These are phyloP conservation scores for Drosophila paramelanica DNA, from an alignment of 2,888 invertebrate genomes.

Conservation along the genomic window DNA sequence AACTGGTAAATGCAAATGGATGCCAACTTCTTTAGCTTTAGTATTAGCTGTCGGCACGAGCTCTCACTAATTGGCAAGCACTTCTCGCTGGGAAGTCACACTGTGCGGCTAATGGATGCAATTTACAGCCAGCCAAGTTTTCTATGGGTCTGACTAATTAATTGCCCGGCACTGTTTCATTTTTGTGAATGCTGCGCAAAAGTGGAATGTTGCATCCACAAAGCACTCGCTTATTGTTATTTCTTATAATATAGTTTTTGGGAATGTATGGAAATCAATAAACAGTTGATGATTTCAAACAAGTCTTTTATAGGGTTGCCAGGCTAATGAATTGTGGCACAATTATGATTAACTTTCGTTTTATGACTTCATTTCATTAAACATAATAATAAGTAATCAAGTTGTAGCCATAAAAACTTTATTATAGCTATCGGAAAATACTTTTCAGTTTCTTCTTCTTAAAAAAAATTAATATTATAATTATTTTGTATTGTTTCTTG, in stretches of 20 bases:
- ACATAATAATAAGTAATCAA: not conserved
- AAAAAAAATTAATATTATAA: not conserved
- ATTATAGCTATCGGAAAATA: not conserved
- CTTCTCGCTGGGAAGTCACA: conserved; percentile 75
- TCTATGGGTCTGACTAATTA: conserved; percentile 65
- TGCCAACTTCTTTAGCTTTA: conserved; percentile 1
- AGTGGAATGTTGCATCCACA: conserved; percentile 16
- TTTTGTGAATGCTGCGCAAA: conserved; percentile 18
- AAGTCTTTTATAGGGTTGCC: conserved; percentile 9
- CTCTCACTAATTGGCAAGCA: conserved; percentile 69
- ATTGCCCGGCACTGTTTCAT: conserved; percentile 41
- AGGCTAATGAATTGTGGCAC: conserved; percentile 4
- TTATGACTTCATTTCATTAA: not conserved
- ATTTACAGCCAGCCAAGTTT: conserved; percentile 65
- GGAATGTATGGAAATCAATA: conserved; percentile 23
- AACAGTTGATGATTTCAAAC: conserved; percentile 7
- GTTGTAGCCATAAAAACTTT: no score
- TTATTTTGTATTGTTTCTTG: no score
- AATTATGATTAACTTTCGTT: conserved; percentile 6
- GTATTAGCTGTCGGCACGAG: conserved; percentile 30
- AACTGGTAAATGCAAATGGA: conserved; percentile 60
- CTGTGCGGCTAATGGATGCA: conserved; percentile 82
- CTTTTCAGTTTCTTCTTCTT: no score
- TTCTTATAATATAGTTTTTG: not conserved
- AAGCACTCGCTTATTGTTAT: conserved; percentile 5